These are phyloP conservation scores for Chymomyza costata DNA, from an alignment of 1,140 invertebrate species.

Conservation along the genomic window DNA sequence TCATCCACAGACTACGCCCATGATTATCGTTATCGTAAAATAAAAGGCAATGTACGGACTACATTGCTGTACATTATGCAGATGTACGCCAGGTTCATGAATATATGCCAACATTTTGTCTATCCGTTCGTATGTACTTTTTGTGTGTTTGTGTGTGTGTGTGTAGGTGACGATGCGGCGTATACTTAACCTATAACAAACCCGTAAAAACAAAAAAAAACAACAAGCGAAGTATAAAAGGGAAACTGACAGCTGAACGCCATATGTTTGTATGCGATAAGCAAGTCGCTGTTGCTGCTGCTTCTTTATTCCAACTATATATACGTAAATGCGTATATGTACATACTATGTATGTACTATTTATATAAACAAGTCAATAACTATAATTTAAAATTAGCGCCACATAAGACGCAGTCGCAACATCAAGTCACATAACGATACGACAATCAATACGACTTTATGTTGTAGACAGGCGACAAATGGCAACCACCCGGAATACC, in stretches of 20 bases:
- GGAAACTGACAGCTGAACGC: slow-evolving; percentile 57
- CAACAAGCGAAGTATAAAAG: too few species aligned
- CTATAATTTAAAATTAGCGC: slow-evolving; percentile 64
- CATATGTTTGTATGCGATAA: slow-evolving; percentile 67
- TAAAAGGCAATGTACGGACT: slow-evolving; percentile 66
- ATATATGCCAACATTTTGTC: slow-evolving; percentile 66
- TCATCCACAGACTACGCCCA: too few species aligned
- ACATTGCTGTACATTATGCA: slow-evolving; percentile 64
- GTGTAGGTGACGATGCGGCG: slow-evolving; percentile 11
- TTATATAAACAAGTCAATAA: slow-evolving; percentile 40
- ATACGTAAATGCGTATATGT: too few species aligned
- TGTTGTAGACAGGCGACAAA: too few species aligned
- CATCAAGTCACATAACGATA: too few species aligned
- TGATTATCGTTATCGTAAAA: too few species aligned
- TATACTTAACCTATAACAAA: too few species aligned
- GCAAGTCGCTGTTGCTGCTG: slow-evolving; percentile 2
- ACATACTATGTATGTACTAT: too few species aligned
- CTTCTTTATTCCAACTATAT: slow-evolving; percentile 3
- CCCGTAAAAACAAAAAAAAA: too few species aligned
- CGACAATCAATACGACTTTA: too few species aligned
- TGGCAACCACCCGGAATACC: too few species aligned
- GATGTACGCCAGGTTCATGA: slow-evolving; percentile 70
- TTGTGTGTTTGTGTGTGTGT: slow-evolving; percentile 18
- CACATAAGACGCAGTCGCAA: slow-evolving; percentile 36
- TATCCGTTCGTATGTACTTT: slow-evolving; percentile 13